Conservation (phyloP, 2,888 invertebrate genomes). For the Horisme vitalbata region DNA sequence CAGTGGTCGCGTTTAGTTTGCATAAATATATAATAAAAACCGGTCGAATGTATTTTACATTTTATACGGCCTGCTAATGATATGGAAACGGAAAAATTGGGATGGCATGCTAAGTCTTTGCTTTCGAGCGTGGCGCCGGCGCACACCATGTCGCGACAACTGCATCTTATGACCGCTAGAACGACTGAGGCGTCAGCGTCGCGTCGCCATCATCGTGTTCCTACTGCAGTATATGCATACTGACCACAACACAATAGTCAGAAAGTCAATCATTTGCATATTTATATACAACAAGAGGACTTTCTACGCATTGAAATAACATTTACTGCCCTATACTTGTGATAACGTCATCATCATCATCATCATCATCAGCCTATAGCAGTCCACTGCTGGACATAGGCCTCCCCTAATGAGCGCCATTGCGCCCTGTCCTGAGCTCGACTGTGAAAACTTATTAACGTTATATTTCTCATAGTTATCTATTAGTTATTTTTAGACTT, state of each 20-base stretch:
- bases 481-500: too few relatives aligned
- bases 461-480: too few relatives aligned
- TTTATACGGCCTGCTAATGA: conserved; percentile 53
- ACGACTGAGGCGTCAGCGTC: too few relatives aligned
- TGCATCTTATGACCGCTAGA: conserved; percentile 14
- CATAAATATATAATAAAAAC: conserved; percentile 60
- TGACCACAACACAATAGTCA: conserved; percentile 46
- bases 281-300: conserved; percentile 45
- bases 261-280: conserved; percentile 46
- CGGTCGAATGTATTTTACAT: conserved; percentile 54
- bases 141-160: conserved; percentile 25
- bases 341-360: too few relatives aligned
- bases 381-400: too few relatives aligned
- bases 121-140: conserved; percentile 58
- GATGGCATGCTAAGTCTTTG: conserved; percentile 48
- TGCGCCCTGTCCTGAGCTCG: too few relatives aligned
- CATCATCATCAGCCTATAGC: too few relatives aligned
- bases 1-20: conserved; percentile 54
- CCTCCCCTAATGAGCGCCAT: too few relatives aligned
- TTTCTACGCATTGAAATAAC: conserved; percentile 38
- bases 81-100: conserved; percentile 58
- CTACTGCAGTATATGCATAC: conserved; percentile 34
- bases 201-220: conserved; percentile 4
- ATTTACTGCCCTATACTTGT: conserved; percentile 32
- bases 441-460: too few relatives aligned